These are phyloP conservation scores for Coptodon rendalli DNA, from an alignment of 2,113 vertebrate species.

Conservation along the genomic window DNA sequence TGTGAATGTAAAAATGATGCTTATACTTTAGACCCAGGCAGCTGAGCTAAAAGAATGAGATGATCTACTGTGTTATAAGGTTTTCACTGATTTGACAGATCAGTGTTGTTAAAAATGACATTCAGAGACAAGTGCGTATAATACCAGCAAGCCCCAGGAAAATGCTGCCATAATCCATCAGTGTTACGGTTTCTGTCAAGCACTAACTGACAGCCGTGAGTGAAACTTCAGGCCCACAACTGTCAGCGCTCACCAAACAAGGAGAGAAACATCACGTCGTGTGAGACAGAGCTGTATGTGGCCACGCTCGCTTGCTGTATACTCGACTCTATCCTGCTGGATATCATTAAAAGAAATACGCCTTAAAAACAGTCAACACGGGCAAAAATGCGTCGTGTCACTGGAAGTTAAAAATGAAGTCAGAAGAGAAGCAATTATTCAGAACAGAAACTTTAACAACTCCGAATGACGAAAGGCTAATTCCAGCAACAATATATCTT, in stretches of 20 bases:
- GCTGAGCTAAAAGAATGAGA: not conserved
- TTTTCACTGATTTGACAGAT: slow-evolving; percentile 25
- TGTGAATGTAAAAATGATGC: not conserved
- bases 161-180: slow-evolving; percentile 39
- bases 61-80: not conserved
- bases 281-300: not conserved
- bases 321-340: not conserved
- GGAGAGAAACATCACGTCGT: not conserved
- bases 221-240: slow-evolving; percentile 14
- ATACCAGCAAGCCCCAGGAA: slow-evolving; percentile 5
- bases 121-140: slow-evolving; percentile 1
- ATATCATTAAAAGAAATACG: not conserved
- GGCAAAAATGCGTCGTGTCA: not conserved
- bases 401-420: not conserved
- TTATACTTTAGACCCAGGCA: not conserved
- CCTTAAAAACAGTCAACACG: not conserved
- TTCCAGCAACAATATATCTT: not conserved
- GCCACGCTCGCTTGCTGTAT: not conserved
- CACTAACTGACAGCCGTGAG: slow-evolving; percentile 22
- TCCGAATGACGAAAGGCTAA: not conserved
- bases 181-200: slow-evolving; percentile 8
- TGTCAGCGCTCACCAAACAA: slow-evolving; percentile 22
- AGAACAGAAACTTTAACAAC: not conserved
- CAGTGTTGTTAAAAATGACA: slow-evolving; percentile 43
- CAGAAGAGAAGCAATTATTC: not conserved